Evolutionary conservation across 2,888 invertebrate species (phyloP).

Genomic region (Ectropis crepuscularia): DNA sequence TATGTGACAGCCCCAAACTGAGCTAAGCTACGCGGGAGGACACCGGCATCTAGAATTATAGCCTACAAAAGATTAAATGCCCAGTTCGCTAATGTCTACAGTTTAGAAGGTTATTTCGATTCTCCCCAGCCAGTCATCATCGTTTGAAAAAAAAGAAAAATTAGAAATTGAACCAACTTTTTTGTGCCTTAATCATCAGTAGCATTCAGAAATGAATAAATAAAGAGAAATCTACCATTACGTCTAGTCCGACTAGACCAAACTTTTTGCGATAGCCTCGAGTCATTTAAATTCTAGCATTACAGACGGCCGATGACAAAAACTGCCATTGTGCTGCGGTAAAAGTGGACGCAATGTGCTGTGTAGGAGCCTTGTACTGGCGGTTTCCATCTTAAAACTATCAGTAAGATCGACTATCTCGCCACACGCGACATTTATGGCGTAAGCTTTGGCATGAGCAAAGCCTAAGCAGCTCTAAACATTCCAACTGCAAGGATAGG

Average conservation of each 20-base stretch:
- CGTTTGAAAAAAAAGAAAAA: no score
- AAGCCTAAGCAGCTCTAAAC: no score
- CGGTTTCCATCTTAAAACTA: slow-evolving; percentile 47
- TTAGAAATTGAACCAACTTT: no score
- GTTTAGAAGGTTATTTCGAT: no score
- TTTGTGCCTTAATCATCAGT: background rate
- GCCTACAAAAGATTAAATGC: no score
- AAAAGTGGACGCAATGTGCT: slow-evolving; percentile 59
- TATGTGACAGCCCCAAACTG: no score
- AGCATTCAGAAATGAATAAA: background rate
- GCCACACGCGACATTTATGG: background rate
- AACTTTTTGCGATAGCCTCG: slow-evolving; percentile 36
- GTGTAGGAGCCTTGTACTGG: slow-evolving; percentile 55
- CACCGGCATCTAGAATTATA: no score
- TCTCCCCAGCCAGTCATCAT: no score
- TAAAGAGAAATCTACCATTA: slow-evolving; percentile 23
- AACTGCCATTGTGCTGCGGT: slow-evolving; percentile 51
- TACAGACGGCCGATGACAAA: slow-evolving; percentile 47
- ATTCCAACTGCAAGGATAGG: no score
- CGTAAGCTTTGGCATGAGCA: slow-evolving; percentile 3
- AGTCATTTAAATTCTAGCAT: slow-evolving; percentile 46
- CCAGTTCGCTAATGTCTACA: no score
- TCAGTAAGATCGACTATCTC: slow-evolving; percentile 37
- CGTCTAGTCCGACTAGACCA: slow-evolving; percentile 10
- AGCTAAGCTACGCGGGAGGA: no score